Conservation (phyloP, 30 jellyfish, hydroid and myxozoan genomes). For the Cassiopea xamachana region DNA sequence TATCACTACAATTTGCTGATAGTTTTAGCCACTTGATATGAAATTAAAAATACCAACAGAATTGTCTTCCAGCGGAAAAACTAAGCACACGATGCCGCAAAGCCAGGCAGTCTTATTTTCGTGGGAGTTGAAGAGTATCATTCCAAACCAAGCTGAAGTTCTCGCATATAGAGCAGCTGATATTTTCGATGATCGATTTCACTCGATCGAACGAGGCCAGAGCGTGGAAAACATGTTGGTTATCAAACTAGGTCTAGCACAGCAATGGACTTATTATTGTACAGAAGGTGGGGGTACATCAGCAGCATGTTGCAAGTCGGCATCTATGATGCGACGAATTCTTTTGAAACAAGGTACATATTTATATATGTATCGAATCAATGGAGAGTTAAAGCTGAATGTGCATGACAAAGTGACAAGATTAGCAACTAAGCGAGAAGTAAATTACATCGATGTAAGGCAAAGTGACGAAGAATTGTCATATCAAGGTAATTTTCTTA, state of each 20-base stretch:
- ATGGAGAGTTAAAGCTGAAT: conserved; percentile 32
- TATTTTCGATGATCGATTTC: conserved; percentile 59
- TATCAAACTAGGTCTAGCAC: conserved; percentile 47
- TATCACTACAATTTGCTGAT: neutral
- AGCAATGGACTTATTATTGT: conserved; percentile 13
- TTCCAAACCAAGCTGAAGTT: conserved; percentile 30
- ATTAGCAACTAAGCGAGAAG: conserved; percentile 61
- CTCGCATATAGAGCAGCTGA: conserved; percentile 41
- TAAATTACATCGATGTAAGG: conserved; percentile 45
- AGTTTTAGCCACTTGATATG: neutral
- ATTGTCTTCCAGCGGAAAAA: neutral
- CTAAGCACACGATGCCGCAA: conserved; percentile 9
- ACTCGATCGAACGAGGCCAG: neutral
- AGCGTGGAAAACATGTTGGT: neutral
- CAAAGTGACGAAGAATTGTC: neutral
- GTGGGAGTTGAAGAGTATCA: neutral
- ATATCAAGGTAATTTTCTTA: neutral
- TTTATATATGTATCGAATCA: conserved; percentile 49
- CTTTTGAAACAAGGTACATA: conserved; percentile 47
- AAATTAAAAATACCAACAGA: neutral
- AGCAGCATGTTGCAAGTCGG: conserved; percentile 14
- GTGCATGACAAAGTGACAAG: conserved; percentile 27
- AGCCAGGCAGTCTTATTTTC: conserved; percentile 24
- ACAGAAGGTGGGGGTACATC: neutral
- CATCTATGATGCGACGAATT: conserved; percentile 19